Evolutionary conservation across 2,797 vertebrate genomes (phyloP), one percentile per base, ranked within the genome.

Genomic region (Hydrocynus forskahlii): DNA sequence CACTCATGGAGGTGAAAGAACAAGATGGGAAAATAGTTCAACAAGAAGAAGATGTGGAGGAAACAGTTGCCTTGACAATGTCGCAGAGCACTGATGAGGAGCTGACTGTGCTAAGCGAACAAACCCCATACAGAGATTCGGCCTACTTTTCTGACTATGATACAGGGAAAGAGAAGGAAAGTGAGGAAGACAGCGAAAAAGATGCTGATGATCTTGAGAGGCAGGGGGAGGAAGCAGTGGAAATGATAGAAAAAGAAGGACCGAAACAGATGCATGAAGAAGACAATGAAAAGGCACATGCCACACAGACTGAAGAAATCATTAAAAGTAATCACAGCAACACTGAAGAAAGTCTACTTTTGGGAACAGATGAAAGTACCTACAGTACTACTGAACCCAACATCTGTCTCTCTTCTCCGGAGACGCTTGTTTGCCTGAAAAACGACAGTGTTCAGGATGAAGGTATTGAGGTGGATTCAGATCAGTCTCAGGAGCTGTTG

Each of bases 71-170:
- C 14, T 85, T 90, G 40, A 84, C 88, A 17, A 62, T 76, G 16
- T 91, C 90, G 19, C 84, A 94, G 0, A 92, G 91, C 0, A 85
- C 14, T 2, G 95, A 96, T 14, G 89, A 89, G 4, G 88, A 91
- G 66, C 92, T 94, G 25, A 87, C 91, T 4, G 90, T 92, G 8
- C 90, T 96, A 2, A 91, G 92, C 0, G 93, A 95, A 43, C 94
- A 97, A 85, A 97, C 93, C 84, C 95, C 96, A 1, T 97, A 96
- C 84, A 93, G 97, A 5, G 98, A 99, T 90, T 99, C 98, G 0
- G 97, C 97, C 45, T 99, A 98, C 89, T 99, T 99, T 91, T 99
- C 98, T 0, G 98, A 99, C 89, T 96, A 96, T 40, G 97, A 98
- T 13, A 54, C 93, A 0, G 97, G 98, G 88, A 94, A 92, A 0